Evolutionary conservation across 2,113 vertebrate species (phyloP).

Genomic region (Elgaria multicarinata): DNA sequence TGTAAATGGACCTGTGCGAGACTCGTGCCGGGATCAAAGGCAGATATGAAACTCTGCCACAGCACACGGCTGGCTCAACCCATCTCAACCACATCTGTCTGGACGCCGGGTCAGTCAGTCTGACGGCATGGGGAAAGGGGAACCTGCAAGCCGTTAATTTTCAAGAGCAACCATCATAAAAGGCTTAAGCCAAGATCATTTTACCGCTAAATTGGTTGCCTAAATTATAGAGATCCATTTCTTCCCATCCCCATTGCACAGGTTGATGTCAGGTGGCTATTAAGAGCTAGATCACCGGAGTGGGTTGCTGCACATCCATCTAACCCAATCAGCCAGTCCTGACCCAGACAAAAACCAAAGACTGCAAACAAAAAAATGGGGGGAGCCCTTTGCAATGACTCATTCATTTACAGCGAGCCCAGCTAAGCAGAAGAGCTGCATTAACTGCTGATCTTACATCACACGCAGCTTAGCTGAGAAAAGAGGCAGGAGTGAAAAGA

Average conservation of each 20-base stretch:
- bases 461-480: accelerated
- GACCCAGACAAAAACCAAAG: conserved; percentile 40
- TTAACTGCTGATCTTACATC: not conserved
- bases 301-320: conserved; percentile 34
- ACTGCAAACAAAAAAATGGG: conserved; percentile 27
- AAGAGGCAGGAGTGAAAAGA: not conserved
- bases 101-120: not conserved
- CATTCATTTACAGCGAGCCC: conserved; percentile 58
- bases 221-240: not conserved
- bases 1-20: accelerated
- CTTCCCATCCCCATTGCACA: accelerated
- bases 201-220: not conserved
- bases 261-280: not conserved
- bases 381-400: conserved; percentile 62
- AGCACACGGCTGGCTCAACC: not conserved
- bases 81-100: not conserved
- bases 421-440: accelerated
- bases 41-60: not conserved
- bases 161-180: not conserved
- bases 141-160: not conserved
- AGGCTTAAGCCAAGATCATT: accelerated
- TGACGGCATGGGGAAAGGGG: not conserved
- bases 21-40: not conserved
- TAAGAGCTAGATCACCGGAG: not conserved
- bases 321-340: conserved; percentile 61